Percentiles rank a stretch among this genome's conserved stretches.
Conservation (phyloP, 2,113 vertebrate species). For the Notiomystis cincta region DNA sequence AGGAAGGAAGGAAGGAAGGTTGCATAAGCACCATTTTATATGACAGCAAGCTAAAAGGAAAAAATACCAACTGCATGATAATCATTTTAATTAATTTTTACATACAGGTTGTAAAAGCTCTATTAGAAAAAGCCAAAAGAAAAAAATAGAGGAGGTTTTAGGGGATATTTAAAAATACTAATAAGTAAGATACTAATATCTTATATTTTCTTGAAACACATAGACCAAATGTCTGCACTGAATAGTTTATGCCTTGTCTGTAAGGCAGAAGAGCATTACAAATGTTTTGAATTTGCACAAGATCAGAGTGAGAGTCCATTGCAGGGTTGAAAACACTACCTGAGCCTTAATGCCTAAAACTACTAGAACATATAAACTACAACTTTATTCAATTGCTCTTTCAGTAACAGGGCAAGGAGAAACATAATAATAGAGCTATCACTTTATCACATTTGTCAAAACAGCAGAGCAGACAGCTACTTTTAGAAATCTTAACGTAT, state of each 20-base stretch:
- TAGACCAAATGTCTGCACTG: neutral
- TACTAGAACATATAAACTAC: neutral
- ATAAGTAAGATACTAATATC: neutral
- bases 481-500: neutral
- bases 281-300: neutral
- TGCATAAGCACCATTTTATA: neutral
- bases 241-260: neutral
- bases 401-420: neutral
- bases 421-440: neutral
- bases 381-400: neutral
- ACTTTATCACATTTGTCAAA: neutral
- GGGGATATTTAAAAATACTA: neutral
- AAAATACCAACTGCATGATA: neutral
- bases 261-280: neutral
- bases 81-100: neutral
- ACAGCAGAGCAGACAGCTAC: neutral
- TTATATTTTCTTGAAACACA: neutral
- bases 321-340: neutral
- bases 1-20: neutral
- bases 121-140: neutral
- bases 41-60: neutral
- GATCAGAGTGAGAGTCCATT: neutral
- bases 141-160: accelerated
- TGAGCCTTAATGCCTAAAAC: neutral
- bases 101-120: neutral